phyloP scores from a whole-genome alignment of 2,113 vertebrate species.

The Felis chaus region DNA sequence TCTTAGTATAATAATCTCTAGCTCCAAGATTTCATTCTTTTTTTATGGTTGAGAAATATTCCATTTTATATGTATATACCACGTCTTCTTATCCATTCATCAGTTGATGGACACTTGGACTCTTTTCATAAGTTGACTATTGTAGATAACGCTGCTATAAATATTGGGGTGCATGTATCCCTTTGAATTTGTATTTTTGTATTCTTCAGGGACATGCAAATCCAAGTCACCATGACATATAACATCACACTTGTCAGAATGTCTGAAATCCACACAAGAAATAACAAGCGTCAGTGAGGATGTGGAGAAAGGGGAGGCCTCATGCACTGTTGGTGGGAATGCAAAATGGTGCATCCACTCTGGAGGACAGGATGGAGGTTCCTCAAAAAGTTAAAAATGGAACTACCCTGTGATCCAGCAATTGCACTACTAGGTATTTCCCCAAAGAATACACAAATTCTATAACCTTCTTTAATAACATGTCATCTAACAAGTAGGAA shows the following conservation, averaged over 20 bases:
- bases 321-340: background rate
- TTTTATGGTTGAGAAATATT: background rate
- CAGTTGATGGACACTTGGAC: background rate
- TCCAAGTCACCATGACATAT: background rate
- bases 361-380: background rate
- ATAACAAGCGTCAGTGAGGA: background rate
- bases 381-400: background rate
- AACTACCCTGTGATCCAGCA: background rate
- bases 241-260: background rate
- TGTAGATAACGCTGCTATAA: background rate
- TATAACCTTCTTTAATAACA: background rate
- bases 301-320: background rate
- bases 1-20: background rate
- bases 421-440: background rate
- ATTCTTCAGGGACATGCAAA: background rate
- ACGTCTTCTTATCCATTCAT: background rate
- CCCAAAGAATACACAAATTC: background rate
- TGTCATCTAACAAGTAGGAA: background rate
- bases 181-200: background rate
- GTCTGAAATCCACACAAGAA: background rate
- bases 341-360: background rate
- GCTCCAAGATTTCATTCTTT: background rate
- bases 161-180: background rate
- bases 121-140: background rate
- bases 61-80: background rate